Base-by-base conservation (phyloP, 2,888 invertebrate species). In the Xestia sexstrigata region DNA sequence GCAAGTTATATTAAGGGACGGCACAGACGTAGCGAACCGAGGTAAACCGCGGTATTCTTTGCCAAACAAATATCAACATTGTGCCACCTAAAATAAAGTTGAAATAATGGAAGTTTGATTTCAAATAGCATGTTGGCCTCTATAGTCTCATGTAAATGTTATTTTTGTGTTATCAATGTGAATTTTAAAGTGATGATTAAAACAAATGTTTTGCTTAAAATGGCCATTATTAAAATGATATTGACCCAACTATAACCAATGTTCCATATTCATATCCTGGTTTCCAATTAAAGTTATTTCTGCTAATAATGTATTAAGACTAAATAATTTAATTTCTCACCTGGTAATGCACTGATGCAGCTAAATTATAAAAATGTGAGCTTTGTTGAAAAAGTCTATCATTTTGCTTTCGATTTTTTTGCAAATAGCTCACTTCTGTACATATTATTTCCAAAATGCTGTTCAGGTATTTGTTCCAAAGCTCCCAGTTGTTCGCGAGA, bases 271-370 rank as follows among this genome's bases (percentile, higher is more conserved):
- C 9, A 20, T 9, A 20, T 30, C 1, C 5, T 30, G 30, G 30
- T 9, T 60, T 60, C 17, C 30, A 60, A 60, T 30, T 35, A 4
- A 35, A 35, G 30, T 9, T 62, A 62, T 20, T 62, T 35, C 30
- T 62, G 30, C 3, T 26, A n/a, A 58, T 13, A 15, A 15, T n/a
- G 6, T 55, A 55, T n/a, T 55, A 13, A 55, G 26, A 55, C n/a
- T 9, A 20, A 62, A 62, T 62, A 35, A 42, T 17, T 65, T 4
- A 42, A 15, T 65, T 42, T 9, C 52, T 78, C 90, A 96, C 96
- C 94, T 95, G 95, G 88, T 93, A 95, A 89, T 93, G 94, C 5
- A 94, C 92, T 52, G 93, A 90, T 49, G 96, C 95, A 26, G 95
- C 93, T 52, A 96, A 91, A 63, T 88, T 80, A 83, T 87, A 91